Evolutionary conservation across 1,140 invertebrate species (phyloP).

Genomic region (Psix sp.): DNA sequence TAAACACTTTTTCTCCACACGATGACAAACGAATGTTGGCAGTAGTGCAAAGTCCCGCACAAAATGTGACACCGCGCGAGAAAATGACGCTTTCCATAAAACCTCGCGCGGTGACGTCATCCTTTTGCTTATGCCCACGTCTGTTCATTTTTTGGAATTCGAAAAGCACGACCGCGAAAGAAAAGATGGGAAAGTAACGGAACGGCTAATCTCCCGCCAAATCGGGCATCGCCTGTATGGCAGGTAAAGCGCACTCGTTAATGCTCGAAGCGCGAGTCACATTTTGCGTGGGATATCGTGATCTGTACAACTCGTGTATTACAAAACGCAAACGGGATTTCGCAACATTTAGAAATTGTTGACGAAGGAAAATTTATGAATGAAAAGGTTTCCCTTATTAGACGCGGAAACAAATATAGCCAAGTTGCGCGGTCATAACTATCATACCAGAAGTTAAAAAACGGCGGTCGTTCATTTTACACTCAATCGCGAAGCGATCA

Average conservation of each 20-base stretch:
- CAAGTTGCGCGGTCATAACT: too few species aligned
- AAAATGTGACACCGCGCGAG: too few species aligned
- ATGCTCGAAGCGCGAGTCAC: conserved; percentile 52
- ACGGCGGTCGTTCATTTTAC: too few species aligned
- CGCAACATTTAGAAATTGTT: conserved; percentile 26
- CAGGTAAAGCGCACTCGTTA: conserved; percentile 54
- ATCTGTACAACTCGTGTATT: conserved; percentile 42
- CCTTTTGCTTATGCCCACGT: conserved; percentile 3
- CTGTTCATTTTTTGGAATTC: conserved; percentile 25
- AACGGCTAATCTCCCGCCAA: conserved; percentile 59
- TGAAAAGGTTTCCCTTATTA: background rate
- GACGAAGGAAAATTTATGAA: conserved; percentile 2
- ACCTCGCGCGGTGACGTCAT: conserved; percentile 2
- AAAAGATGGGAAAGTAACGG: conserved; percentile 59
- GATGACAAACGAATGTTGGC: too few species aligned
- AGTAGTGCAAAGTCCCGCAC: too few species aligned
- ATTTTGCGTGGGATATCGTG: conserved; percentile 57
- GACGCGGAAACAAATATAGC: too few species aligned
- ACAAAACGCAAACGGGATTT: conserved; percentile 47
- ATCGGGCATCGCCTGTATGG: conserved; percentile 55
- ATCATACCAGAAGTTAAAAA: too few species aligned
- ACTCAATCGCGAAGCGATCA: background rate
- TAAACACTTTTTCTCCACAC: too few species aligned
- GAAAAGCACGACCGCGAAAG: conserved; percentile 33
- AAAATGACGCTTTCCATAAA: conserved; percentile 1